Evolutionary conservation across 1,140 invertebrate species (phyloP).

Genomic region (Musca vetustissima): DNA sequence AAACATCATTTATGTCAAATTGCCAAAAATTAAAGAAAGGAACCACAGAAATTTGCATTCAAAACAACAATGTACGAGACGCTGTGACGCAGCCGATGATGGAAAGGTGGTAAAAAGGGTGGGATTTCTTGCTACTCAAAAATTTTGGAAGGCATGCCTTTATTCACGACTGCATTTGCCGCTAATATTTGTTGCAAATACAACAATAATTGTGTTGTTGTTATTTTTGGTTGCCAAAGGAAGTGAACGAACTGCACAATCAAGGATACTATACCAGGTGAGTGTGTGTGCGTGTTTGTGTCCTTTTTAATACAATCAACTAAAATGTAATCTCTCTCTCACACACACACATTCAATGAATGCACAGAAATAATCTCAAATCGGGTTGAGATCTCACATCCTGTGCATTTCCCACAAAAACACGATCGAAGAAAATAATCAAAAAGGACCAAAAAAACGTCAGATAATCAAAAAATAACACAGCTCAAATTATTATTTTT

Average conservation of each 20-base stretch:
- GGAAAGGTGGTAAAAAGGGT: background rate
- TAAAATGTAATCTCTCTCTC: background rate
- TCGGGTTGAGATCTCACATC: constrained; percentile 11
- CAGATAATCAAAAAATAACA: constrained; percentile 3
- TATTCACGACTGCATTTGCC: constrained; percentile 2
- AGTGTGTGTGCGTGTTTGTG: background rate
- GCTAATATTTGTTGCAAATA: background rate
- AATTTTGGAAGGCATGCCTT: background rate
- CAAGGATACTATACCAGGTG: constrained; percentile 7
- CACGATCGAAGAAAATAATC: background rate
- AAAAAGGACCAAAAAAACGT: background rate
- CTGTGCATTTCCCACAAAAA: constrained; percentile 19
- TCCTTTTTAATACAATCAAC: background rate
- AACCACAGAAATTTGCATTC: constrained; percentile 11
- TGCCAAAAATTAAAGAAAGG: constrained; percentile 10
- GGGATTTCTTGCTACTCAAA: background rate
- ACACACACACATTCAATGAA: background rate
- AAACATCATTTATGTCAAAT: constrained; percentile 10
- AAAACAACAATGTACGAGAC: background rate
- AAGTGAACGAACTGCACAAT: constrained; percentile 7
- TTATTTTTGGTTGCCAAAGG: too few species aligned
- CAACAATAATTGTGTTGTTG: too few species aligned
- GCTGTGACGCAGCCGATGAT: background rate
- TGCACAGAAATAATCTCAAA: background rate
- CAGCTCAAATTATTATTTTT: background rate